Base-by-base conservation (phyloP, 2,888 invertebrate species). In the Hymenopus coronatus region DNA sequence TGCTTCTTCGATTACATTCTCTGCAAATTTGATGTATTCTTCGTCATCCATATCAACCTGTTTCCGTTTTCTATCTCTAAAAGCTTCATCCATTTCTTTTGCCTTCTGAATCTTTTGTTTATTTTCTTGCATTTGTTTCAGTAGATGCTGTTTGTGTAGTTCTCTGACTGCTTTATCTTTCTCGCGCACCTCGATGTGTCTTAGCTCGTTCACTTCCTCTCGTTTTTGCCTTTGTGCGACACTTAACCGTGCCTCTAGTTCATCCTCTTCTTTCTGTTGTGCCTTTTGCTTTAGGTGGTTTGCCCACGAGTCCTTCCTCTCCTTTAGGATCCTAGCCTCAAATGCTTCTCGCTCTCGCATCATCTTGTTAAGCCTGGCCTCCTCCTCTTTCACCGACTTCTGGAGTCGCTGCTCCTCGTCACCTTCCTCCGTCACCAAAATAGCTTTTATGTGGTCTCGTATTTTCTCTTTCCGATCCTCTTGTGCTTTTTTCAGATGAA, bases 211-310 rank as follows among this genome's bases (percentile, higher is more conserved):
- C 54, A 70, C 54, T 25, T 70, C 54, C 20, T 70, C 54, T 70
- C 54, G 54, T 20, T 70, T 70, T 3, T 70, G 54, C 6, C 54
- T 70, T 25, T 70, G 54, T 3, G 4, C 20, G 25, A 70, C 20
- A 14, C 25, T 0, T 20, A 70, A 8, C 3, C 1, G 20, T 70
- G 20, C 8, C 54, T 20, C 54, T 20, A 70, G 54, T 8, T 14
- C 2, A 0, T 0, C 3, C 6, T 70, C 54, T 20, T 25, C 25
- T 3, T 70, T 4, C 25, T 3, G 9, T 0, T 0, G 4, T 15
- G 54, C 54, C 6, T 3, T 25, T 6, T 2, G 20, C 1, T 20
- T 6, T 6, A 70, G 20, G 54, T 20, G 3, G 4, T 2, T 3
- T 15, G 3, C 25, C 1, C 8, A 8, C 4, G 15, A 20, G 0